phyloP scores from a whole-genome alignment of 2,113 vertebrate genomes.

The Pagrus major region DNA sequence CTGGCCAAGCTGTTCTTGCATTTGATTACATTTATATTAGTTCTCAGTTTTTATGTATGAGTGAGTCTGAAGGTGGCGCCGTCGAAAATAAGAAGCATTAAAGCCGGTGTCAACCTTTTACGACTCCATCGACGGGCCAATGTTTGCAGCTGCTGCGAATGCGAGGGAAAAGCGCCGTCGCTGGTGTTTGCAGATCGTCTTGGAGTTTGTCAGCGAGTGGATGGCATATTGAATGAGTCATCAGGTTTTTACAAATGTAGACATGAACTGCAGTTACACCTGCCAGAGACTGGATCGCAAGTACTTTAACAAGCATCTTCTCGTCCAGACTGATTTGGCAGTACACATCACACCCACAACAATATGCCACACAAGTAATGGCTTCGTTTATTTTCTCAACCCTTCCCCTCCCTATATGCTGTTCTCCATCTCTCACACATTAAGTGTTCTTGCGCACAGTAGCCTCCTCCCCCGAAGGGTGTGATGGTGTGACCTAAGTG shows the following conservation, averaged over 20 bases:
- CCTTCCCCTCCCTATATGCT: neutral
- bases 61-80: neutral
- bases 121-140: neutral
- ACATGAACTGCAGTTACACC: slow-evolving; percentile 19
- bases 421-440: slow-evolving; percentile 13
- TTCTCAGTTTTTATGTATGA: neutral
- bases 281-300: neutral
- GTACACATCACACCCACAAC: neutral
- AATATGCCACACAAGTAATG: neutral
- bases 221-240: slow-evolving; percentile 27
- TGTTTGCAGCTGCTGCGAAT: slow-evolving; percentile 1
- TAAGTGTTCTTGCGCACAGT: neutral
- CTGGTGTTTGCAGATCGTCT: neutral
- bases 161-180: neutral
- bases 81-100: neutral
- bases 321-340: slow-evolving; percentile 1
- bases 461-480: slow-evolving; percentile 3
- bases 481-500: slow-evolving; percentile 38
- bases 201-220: neutral
- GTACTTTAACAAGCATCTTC: neutral
- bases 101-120: too few relatives aligned
- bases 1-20: neutral
- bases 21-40: neutral
- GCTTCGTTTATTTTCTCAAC: neutral
- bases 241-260: slow-evolving; percentile 13